These are phyloP conservation scores for Mizuhopecten yessoensis DNA, from an alignment of 1,140 invertebrate genomes.

Conservation along the genomic window DNA sequence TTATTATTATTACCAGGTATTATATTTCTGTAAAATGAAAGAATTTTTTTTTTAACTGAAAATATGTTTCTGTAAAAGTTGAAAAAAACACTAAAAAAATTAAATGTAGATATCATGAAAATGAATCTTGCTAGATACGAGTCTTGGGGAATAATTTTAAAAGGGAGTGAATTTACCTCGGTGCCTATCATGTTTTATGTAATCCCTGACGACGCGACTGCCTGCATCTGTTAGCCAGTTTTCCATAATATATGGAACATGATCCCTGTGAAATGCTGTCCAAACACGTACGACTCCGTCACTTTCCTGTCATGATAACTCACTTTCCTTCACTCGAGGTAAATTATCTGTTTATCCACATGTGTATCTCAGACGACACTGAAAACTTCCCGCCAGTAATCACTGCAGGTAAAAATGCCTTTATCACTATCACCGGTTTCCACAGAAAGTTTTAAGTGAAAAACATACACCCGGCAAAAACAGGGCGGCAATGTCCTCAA, in stretches of 20 bases:
- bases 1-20: too few relatives aligned
- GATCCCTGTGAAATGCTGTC: not conserved
- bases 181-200: slow-evolving; percentile 61
- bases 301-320: not conserved
- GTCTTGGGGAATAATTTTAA: too few relatives aligned
- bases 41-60: too few relatives aligned
- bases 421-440: not conserved
- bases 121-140: too few relatives aligned
- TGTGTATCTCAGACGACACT: not conserved
- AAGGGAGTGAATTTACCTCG: slow-evolving; percentile 52
- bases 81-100: too few relatives aligned
- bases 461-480: not conserved
- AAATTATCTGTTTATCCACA: not conserved
- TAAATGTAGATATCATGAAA: too few relatives aligned
- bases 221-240: slow-evolving; percentile 66
- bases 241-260: slow-evolving; percentile 58
- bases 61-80: too few relatives aligned
- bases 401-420: not conserved
- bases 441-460: too few relatives aligned
- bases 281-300: not conserved
- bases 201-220: slow-evolving; percentile 63
- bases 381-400: not conserved
- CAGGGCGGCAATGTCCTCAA: not conserved
- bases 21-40: too few relatives aligned
- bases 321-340: not conserved